Conservation (phyloP, 2,888 invertebrate genomes). For the Unio pictorum region DNA sequence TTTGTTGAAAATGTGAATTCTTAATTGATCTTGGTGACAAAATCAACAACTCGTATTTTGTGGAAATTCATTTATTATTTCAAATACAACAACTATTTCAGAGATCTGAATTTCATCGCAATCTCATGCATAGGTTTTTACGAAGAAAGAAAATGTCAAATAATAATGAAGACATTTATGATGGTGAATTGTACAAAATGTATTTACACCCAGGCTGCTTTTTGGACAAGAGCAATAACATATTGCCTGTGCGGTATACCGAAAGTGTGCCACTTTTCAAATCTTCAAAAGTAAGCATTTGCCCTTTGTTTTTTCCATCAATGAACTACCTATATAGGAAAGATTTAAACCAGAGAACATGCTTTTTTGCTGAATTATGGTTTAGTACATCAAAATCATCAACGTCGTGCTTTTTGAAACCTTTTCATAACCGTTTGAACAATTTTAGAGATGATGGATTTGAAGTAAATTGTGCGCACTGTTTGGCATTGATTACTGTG, state of each 20-base stretch:
- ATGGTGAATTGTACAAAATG: constrained; percentile 18
- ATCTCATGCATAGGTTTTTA: constrained; percentile 9
- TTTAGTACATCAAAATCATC: constrained; percentile 29
- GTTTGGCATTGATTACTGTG: background rate
- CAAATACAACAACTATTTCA: constrained; percentile 20
- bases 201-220: constrained; percentile 9
- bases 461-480: constrained; percentile 9
- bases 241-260: constrained; percentile 21
- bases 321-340: constrained; percentile 19
- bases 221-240: constrained; percentile 9
- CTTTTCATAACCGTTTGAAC: constrained; percentile 19
- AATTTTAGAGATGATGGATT: constrained; percentile 6
- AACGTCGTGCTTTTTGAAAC: constrained; percentile 26
- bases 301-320: constrained; percentile 23
- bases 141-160: constrained; percentile 10
- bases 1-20: constrained; percentile 20
- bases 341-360: constrained; percentile 20
- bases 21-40: constrained; percentile 7
- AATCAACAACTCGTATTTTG: constrained; percentile 19
- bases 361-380: constrained; percentile 26
- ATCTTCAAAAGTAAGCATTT: constrained; percentile 23
- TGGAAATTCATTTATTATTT: constrained; percentile 20
- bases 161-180: constrained; percentile 26
- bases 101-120: constrained; percentile 15
- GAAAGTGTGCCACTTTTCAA: constrained; percentile 30